These are phyloP conservation scores for Eupithecia insigniata DNA, from an alignment of 2,888 invertebrate genomes.

Conservation along the genomic window DNA sequence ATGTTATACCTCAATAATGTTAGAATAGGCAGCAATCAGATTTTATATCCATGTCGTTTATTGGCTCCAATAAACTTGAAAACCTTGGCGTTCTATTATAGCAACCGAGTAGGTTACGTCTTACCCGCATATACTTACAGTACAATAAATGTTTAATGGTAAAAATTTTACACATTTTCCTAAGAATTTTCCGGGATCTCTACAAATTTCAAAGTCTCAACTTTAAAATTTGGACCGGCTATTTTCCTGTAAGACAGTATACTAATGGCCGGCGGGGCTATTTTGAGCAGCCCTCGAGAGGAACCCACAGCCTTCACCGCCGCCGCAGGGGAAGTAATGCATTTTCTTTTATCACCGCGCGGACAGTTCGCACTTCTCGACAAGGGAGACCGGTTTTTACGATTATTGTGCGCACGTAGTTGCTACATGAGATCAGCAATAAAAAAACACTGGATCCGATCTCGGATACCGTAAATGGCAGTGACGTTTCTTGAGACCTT, in stretches of 20 bases:
- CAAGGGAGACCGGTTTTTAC: slow-evolving; percentile 77
- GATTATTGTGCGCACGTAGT: slow-evolving; percentile 78
- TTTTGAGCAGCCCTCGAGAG: slow-evolving; percentile 76
- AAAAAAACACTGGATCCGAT: slow-evolving; percentile 66
- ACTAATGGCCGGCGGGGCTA: slow-evolving; percentile 76
- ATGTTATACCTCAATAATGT: neutral
- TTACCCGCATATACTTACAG: neutral
- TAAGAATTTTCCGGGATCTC: slow-evolving; percentile 16
- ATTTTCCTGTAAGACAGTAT: slow-evolving; percentile 53
- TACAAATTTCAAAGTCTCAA: neutral
- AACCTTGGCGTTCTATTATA: neutral
- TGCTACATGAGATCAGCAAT: slow-evolving; percentile 69
- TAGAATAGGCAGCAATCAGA: slow-evolving; percentile 1
- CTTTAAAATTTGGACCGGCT: slow-evolving; percentile 70
- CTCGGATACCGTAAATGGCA: slow-evolving; percentile 57
- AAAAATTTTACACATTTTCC: slow-evolving; percentile 22
- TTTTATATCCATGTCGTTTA: slow-evolving; percentile 5
- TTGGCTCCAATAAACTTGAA: slow-evolving; percentile 9
- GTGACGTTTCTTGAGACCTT: slow-evolving; percentile 38
- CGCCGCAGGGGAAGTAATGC: slow-evolving; percentile 77
- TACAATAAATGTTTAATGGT: slow-evolving; percentile 26
- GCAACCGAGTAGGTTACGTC: neutral
- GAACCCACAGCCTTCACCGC: slow-evolving; percentile 65
- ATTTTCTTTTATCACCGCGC: slow-evolving; percentile 81
- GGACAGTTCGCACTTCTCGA: slow-evolving; percentile 78